phyloP scores from a whole-genome alignment of 1,140 invertebrate genomes.

The Halesus radiatus region DNA sequence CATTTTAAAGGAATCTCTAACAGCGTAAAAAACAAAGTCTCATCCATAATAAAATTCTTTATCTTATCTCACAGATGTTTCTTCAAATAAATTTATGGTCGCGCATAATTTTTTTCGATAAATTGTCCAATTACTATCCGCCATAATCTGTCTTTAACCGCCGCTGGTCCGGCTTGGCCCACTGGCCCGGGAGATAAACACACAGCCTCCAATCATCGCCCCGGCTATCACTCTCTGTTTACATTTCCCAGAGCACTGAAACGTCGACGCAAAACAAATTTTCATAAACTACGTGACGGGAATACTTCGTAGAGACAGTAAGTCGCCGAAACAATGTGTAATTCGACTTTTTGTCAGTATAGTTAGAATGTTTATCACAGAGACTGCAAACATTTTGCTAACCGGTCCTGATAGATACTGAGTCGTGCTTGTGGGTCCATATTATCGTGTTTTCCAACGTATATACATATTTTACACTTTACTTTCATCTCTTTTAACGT shows the following conservation, averaged over 20 bases:
- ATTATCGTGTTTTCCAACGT: no score
- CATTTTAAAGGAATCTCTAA: no score
- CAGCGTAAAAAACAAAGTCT: no score
- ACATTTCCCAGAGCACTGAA: conserved; percentile 45
- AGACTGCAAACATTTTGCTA: neutral
- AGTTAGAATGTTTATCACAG: neutral
- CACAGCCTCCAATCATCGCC: conserved; percentile 1
- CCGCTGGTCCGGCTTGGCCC: neutral
- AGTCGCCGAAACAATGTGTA: conserved; percentile 40
- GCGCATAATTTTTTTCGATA: no score
- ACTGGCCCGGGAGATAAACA: conserved; percentile 15
- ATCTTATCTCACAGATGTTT: no score
- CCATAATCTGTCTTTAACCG: neutral
- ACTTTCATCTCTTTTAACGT: no score
- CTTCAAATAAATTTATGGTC: no score
- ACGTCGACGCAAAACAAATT: conserved; percentile 48
- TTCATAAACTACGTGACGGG: conserved; percentile 54
- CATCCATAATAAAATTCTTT: no score
- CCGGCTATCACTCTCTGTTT: conserved; percentile 41
- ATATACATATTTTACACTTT: no score
- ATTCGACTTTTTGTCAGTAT: conserved; percentile 17
- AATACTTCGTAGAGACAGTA: conserved; percentile 24
- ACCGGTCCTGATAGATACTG: neutral
- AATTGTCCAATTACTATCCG: no score
- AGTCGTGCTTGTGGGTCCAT: no score